Evolutionary conservation across 2,888 invertebrate species (phyloP).

Genomic region (Theretra japonica): DNA sequence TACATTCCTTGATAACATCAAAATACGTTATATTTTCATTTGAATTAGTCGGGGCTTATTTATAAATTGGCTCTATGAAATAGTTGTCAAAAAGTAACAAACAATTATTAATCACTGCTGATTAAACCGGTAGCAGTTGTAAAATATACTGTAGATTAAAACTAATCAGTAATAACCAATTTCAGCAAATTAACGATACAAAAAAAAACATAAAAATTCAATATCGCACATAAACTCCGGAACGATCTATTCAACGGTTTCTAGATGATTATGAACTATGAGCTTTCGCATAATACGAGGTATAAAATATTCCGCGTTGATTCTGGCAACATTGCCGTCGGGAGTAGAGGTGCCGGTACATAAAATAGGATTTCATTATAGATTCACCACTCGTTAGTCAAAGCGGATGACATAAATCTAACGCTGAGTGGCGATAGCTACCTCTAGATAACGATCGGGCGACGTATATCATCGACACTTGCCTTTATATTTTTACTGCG

Average conservation of each 20-base stretch:
- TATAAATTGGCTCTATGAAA: too few relatives aligned
- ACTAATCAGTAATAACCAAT: background rate
- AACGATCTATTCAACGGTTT: background rate
- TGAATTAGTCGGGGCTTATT: too few relatives aligned
- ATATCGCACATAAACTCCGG: background rate
- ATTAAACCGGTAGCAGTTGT: too few relatives aligned
- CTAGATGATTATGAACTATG: background rate
- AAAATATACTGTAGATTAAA: too few relatives aligned
- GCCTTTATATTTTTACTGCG: background rate
- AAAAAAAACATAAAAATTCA: background rate
- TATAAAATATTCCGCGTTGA: background rate
- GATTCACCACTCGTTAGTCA: conserved; percentile 53
- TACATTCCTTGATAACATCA: too few relatives aligned
- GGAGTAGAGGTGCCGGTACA: conserved; percentile 40
- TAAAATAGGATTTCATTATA: conserved; percentile 59
- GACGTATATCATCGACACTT: conserved; percentile 1
- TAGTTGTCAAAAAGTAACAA: too few relatives aligned
- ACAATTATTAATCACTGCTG: too few relatives aligned
- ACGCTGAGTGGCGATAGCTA: conserved; percentile 39
- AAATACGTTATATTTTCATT: too few relatives aligned
- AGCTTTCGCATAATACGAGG: conserved; percentile 9
- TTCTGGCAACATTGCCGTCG: conserved; percentile 32
- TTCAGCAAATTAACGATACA: background rate
- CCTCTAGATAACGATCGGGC: conserved; percentile 22
- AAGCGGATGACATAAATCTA: conserved; percentile 66